Percentiles rank a stretch among this genome's conserved stretches.
phyloP scores from a whole-genome alignment of 2,888 invertebrate genomes.

The Crematogaster levior region DNA sequence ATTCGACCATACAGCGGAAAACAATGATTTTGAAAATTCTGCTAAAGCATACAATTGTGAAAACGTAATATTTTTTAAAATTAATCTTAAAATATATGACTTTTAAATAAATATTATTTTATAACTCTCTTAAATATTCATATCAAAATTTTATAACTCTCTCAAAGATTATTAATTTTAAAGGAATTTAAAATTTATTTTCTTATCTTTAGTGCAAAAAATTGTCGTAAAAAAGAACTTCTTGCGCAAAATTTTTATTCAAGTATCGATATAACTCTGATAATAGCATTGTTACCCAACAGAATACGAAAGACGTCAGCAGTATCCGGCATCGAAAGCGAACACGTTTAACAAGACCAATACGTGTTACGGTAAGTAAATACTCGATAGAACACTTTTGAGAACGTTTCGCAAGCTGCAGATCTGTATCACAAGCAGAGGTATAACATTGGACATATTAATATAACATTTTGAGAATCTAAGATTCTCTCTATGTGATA shows the following conservation, averaged over 20 bases:
- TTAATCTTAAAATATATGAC: background rate
- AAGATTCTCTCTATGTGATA: background rate
- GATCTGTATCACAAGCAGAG: background rate
- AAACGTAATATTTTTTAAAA: background rate
- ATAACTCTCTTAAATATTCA: background rate
- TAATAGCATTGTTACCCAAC: constrained; percentile 26
- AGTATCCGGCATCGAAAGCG: constrained; percentile 26
- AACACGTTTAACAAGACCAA: constrained; percentile 17
- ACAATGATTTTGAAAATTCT: constrained; percentile 35
- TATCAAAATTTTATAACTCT: too few species aligned
- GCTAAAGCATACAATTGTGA: constrained; percentile 1
- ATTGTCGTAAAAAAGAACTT: background rate
- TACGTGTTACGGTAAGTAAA: constrained; percentile 32
- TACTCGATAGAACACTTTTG: constrained; percentile 21
- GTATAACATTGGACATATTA: background rate
- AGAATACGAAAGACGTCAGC: constrained; percentile 36
- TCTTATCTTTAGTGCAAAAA: background rate
- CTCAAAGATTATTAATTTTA: background rate
- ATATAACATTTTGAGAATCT: background rate
- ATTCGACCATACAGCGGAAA: background rate
- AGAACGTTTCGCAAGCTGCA: constrained; percentile 21
- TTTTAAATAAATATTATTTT: background rate
- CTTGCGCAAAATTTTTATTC: background rate
- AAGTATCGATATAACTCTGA: background rate
- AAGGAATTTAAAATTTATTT: background rate